Conservation (phyloP, 2,113 vertebrate species). For the Larimichthys crocea region DNA sequence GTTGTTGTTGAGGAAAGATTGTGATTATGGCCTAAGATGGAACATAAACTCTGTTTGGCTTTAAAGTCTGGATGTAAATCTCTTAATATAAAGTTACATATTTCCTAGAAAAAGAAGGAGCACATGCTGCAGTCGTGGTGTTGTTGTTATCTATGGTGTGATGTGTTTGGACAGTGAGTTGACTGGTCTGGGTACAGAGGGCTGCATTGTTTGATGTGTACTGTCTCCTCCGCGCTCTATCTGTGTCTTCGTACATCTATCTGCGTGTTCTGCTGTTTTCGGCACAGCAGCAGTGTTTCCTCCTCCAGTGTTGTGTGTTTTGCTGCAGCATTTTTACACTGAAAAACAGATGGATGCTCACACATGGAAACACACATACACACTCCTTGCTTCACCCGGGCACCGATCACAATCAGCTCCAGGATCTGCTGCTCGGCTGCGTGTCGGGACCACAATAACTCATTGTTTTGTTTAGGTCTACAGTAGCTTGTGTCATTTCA, state of each 20-base stretch:
- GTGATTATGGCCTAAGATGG: not conserved
- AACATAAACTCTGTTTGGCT: no score
- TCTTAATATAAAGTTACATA: not conserved
- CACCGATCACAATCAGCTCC: slow-evolving; percentile 4
- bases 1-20: not conserved
- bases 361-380: not conserved
- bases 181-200: slow-evolving; percentile 44
- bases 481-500: not conserved
- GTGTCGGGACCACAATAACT: not conserved
- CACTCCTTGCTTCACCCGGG: not conserved
- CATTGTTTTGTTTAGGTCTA: not conserved
- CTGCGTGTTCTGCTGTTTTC: slow-evolving; percentile 1
- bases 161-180: slow-evolving; percentile 34
- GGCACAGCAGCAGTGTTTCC: not conserved
- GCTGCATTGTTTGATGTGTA: slow-evolving; percentile 47
- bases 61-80: not conserved
- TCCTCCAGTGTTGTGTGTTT: slow-evolving; percentile 17
- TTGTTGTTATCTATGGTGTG: slow-evolving; percentile 35
- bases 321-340: slow-evolving; percentile 12
- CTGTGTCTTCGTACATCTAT: not conserved
- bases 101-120: not conserved
- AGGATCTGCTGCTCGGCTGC: slow-evolving; percentile 21
- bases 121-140: slow-evolving; percentile 1
- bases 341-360: not conserved
- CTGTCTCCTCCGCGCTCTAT: slow-evolving; percentile 38